These are phyloP conservation scores for Heliothis subflexa DNA, from an alignment of 1,140 invertebrate species.

Conservation along the genomic window DNA sequence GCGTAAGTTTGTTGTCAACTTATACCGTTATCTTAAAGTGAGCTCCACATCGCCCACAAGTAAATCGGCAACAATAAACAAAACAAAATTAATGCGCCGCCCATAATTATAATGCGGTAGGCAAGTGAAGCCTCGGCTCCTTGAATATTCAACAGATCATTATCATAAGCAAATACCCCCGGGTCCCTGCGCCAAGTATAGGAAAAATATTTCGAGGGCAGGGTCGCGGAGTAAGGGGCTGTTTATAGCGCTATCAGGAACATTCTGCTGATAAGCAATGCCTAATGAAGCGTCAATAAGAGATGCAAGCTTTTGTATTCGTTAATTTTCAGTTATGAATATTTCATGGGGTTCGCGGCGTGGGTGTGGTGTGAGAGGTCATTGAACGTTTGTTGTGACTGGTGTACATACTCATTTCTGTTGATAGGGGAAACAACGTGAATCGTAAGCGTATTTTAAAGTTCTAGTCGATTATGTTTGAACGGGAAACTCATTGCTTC, in stretches of 20 bases:
- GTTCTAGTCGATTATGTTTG: too few species aligned
- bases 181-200: slow-evolving; percentile 3
- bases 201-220: slow-evolving; percentile 30
- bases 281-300: slow-evolving; percentile 27
- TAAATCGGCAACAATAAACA: slow-evolving; percentile 30
- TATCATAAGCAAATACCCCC: slow-evolving; percentile 38
- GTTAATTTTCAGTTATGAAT: slow-evolving; percentile 12
- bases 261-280: slow-evolving; percentile 17
- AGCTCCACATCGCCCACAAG: not conserved
- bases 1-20: not conserved
- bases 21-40: not conserved
- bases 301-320: slow-evolving; percentile 15
- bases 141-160: slow-evolving; percentile 35
- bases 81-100: slow-evolving; percentile 30
- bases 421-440: too few species aligned
- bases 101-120: slow-evolving; percentile 33
- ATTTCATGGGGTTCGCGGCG: slow-evolving; percentile 7
- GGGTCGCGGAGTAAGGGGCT: slow-evolving; percentile 8
- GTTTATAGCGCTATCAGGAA: not conserved
- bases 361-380: not conserved
- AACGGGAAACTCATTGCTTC: too few species aligned
- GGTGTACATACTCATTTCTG: not conserved
- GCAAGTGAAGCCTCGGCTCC: slow-evolving; percentile 30
- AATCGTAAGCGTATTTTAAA: too few species aligned
- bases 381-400: not conserved